Evolutionary conservation across 2,888 invertebrate species (phyloP).

Genomic region (Acanthopleura granulata): DNA sequence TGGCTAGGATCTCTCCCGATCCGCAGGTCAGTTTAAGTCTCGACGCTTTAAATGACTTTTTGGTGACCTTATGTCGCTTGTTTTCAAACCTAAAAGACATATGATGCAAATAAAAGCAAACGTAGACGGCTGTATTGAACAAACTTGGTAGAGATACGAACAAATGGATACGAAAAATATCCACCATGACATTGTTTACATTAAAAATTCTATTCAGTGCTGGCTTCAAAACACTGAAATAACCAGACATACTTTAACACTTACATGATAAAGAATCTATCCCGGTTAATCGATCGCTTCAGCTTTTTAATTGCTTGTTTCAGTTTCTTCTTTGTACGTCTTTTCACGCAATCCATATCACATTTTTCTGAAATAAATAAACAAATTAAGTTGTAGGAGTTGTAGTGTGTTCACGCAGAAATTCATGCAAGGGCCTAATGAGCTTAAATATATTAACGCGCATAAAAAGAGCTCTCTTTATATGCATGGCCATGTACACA

Average conservation of each 20-base stretch:
- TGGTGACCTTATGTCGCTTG: slow-evolving; percentile 45
- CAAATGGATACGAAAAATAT: not conserved
- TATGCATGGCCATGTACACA: too few species aligned
- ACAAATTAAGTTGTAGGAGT: too few species aligned
- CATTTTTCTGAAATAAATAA: slow-evolving; percentile 50
- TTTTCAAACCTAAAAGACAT: slow-evolving; percentile 51
- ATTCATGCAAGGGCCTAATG: too few species aligned
- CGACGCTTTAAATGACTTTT: slow-evolving; percentile 56
- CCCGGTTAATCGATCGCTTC: slow-evolving; percentile 48
- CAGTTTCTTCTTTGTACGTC: slow-evolving; percentile 52
- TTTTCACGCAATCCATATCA: slow-evolving; percentile 55
- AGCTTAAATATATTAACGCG: too few species aligned
- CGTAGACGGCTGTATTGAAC: not conserved
- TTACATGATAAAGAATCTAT: slow-evolving; percentile 55
- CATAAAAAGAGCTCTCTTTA: too few species aligned
- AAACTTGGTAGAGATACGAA: not conserved
- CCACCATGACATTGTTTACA: not conserved
- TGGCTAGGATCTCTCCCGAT: slow-evolving; percentile 52
- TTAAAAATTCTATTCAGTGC: too few species aligned
- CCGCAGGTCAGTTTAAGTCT: slow-evolving; percentile 45
- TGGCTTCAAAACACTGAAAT: not conserved
- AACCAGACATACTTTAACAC: slow-evolving; percentile 7
- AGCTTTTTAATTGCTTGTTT: slow-evolving; percentile 59
- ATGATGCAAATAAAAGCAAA: not conserved
- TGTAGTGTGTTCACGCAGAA: too few species aligned